Base-by-base conservation (phyloP, 1,140 invertebrate genomes). In the Brachionus koreanus region DNA sequence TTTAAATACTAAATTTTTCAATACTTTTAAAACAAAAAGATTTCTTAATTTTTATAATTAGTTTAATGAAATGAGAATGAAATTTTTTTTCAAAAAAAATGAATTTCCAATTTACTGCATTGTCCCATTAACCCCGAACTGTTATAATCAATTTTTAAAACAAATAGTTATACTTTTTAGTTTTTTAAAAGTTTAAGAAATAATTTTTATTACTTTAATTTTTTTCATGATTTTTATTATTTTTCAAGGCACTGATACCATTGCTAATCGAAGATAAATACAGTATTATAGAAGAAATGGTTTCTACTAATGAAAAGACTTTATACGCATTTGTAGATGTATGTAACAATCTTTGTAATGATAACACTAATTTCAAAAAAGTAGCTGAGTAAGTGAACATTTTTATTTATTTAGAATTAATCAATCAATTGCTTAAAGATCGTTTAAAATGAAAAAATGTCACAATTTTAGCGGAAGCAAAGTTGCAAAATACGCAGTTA, bases 241-340 rank as follows among this genome's bases (percentile, higher is more conserved):
- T 16, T 39, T 37, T 42, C 16, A 19, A 69, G 65, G 74, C 74
- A 9, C 13, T 79, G 23, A 42, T 79, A 19, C 76, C 76, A 1
- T 61, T 79, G 13, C 12, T 79, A 25, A 79, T 79, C 42, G 76
- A 79, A 79, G 76, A 79, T 35, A 79, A 79, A 42, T 61, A 57
- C 12, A 43, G 19, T 39, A 4, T 61, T 13, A 42, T 79, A 19
- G 76, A 79, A 57, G 76, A 79, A 37, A 57, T 79, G 76, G 25
- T 79, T 25, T 19, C 16, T 1, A 35, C 16, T 5, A 65, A 79
- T 25, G 76, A 79, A 79, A 61, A 79, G 37, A 61, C 61, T 25
- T 25, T 65, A 12, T 61, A 42, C n/a, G 39, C 35, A 63, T 61
- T 65, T 61, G 49, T 65, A 19, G 46, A 79, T 5, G 35, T 79